phyloP scores from a whole-genome alignment of 2,888 invertebrate genomes.

The Scaptomyza parva region DNA sequence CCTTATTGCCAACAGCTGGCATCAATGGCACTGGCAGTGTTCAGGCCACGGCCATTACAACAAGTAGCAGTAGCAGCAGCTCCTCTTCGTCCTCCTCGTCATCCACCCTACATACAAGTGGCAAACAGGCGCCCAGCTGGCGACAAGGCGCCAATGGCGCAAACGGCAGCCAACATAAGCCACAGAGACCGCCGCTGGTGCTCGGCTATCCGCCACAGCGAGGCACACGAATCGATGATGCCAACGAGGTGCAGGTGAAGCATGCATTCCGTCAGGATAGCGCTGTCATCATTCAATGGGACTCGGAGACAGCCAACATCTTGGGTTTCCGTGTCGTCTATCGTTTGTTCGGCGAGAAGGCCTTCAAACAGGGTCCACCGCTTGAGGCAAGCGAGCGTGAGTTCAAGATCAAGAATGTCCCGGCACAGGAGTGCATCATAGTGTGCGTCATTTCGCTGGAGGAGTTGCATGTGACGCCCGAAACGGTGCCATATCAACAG shows the following conservation, averaged over 20 bases:
- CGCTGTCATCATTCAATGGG: constrained; percentile 96
- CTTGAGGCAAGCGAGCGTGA: constrained; percentile 95
- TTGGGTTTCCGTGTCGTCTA: constrained; percentile 96
- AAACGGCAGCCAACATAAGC: constrained; percentile 81
- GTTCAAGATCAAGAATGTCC: constrained; percentile 96
- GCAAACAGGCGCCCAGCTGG: constrained; percentile 81
- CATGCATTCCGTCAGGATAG: constrained; percentile 93
- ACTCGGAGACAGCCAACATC: constrained; percentile 93
- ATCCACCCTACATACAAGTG: constrained; percentile 50
- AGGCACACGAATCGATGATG: constrained; percentile 88
- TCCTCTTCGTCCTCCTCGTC: constrained; percentile 13
- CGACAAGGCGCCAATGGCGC: constrained; percentile 75
- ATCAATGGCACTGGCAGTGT: constrained; percentile 67
- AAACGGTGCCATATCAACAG: constrained; percentile 93
- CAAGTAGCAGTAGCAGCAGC: constrained; percentile 40
- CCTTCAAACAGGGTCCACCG: constrained; percentile 95
- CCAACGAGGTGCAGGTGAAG: constrained; percentile 92
- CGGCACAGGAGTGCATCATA: constrained; percentile 96
- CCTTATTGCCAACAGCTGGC: constrained; percentile 49
- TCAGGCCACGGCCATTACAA: constrained; percentile 66
- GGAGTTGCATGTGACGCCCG: constrained; percentile 94
- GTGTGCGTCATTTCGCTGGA: constrained; percentile 96
- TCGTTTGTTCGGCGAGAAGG: constrained; percentile 94
- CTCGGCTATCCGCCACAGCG: constrained; percentile 89
- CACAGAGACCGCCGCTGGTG: constrained; percentile 89